Percentiles rank a stretch among this genome's conserved stretches.
phyloP scores from a whole-genome alignment of 2,113 vertebrate genomes.

The Cyprinodon tularosa region DNA sequence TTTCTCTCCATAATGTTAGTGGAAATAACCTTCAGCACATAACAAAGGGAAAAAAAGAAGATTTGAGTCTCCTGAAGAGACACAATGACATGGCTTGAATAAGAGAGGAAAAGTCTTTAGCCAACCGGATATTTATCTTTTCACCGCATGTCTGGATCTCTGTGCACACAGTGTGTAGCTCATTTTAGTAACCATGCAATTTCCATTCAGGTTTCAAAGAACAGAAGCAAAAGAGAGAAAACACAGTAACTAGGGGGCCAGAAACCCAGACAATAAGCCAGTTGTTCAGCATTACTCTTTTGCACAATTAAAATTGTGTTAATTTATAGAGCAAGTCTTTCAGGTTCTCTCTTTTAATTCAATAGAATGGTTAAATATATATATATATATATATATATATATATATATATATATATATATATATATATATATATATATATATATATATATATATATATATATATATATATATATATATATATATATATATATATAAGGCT shows the following conservation, averaged over 20 bases:
- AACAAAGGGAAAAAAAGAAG: neutral
- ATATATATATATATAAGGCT: too few species aligned
- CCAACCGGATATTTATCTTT: conserved; percentile 28
- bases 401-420: too few species aligned
- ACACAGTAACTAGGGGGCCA: neutral
- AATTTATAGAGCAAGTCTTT: too few species aligned
- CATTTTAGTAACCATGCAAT: conserved; percentile 15
- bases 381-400: too few species aligned
- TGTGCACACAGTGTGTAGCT: conserved; percentile 2
- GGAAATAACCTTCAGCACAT: neutral
- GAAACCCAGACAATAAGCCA: neutral
- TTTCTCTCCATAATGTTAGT: neutral
- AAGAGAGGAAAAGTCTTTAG: neutral
- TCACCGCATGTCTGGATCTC: conserved; percentile 32
- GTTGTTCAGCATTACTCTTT: neutral
- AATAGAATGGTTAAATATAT: too few species aligned
- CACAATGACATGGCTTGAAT: neutral
- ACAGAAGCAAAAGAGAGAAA: neutral
- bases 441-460: too few species aligned
- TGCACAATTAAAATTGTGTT: too few species aligned
- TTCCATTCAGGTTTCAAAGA: conserved; percentile 7
- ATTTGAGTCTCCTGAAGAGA: conserved; percentile 8
- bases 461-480: too few species aligned
- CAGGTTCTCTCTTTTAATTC: too few species aligned
- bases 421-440: too few species aligned